A percentile compares a stretch with the other conserved stretches of the same genome.
Evolutionary conservation across 2,113 vertebrate species (phyloP).

Genomic region (Emberiza fucata): DNA sequence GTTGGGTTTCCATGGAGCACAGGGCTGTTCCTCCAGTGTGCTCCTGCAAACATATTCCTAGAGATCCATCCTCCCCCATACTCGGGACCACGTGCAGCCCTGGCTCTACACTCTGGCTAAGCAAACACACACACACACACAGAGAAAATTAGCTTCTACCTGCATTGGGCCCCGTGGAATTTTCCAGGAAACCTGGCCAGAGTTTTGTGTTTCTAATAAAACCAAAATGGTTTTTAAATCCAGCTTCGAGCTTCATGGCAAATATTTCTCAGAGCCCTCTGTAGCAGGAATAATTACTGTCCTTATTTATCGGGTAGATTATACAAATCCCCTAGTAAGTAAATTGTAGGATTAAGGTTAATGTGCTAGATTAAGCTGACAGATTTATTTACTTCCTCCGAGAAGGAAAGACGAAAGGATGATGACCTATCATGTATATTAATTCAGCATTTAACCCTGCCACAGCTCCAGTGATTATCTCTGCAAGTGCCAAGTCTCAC

Average conservation of each 20-base stretch:
- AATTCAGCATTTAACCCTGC: constrained; percentile 28
- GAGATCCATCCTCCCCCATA: not conserved
- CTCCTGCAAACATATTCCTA: not conserved
- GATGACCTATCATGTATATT: constrained; percentile 7
- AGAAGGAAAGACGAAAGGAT: constrained; percentile 2
- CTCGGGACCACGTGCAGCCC: not conserved
- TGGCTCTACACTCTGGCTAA: not conserved
- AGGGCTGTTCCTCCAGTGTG: not conserved
- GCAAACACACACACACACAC: not conserved
- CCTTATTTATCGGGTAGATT: constrained; percentile 55
- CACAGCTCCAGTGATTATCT: not conserved
- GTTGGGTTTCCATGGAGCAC: not conserved
- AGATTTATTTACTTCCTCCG: constrained; percentile 50
- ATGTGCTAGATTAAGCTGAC: constrained; percentile 46
- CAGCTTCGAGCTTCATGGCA: constrained; percentile 12
- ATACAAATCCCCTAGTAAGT: constrained; percentile 58
- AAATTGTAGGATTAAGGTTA: constrained; percentile 64
- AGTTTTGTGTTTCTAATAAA: constrained; percentile 49
- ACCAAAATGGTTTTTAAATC: constrained; percentile 38
- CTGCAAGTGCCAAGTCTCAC: not conserved
- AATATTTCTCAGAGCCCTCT: constrained; percentile 23
- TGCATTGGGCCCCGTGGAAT: not conserved
- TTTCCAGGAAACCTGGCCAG: constrained; percentile 35
- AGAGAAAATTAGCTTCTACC: constrained; percentile 32
- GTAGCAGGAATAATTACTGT: constrained; percentile 50